Percentiles rank a stretch among this genome's conserved stretches.
Evolutionary conservation across 2,888 invertebrate genomes (phyloP).

Genomic region (Trisateles emortualis): DNA sequence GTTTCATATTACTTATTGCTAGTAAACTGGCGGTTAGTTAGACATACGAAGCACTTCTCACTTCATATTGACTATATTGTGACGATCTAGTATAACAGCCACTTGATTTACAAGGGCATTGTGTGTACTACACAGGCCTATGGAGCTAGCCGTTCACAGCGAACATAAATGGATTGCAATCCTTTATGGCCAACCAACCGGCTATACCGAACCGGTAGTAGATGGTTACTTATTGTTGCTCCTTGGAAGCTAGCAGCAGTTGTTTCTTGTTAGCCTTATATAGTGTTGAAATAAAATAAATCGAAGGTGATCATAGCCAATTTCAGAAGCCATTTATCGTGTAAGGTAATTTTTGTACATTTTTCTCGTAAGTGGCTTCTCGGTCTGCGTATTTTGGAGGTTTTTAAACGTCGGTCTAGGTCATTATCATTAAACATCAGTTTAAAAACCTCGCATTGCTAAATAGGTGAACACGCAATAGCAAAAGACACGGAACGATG

Average conservation of each 20-base stretch:
- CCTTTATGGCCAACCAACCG: constrained; percentile 2
- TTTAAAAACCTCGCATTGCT: too few relatives aligned
- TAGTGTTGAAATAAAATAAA: neutral
- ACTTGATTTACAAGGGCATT: constrained; percentile 5
- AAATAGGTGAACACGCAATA: too few relatives aligned
- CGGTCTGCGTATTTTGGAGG: too few relatives aligned
- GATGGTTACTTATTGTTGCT: constrained; percentile 3
- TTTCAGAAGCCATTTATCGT: neutral
- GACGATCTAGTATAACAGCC: constrained; percentile 6
- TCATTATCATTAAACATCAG: too few relatives aligned
- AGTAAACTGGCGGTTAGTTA: neutral
- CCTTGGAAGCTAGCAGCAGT: neutral
- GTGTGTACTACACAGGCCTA: constrained; percentile 1
- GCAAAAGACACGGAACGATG: too few relatives aligned
- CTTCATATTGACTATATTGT: neutral
- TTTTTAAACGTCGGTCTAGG: too few relatives aligned
- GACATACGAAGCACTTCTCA: neutral
- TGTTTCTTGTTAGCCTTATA: neutral
- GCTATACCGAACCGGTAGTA: constrained; percentile 3
- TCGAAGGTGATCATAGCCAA: neutral
- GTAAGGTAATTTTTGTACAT: neutral
- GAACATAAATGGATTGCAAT: constrained; percentile 15
- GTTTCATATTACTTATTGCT: neutral
- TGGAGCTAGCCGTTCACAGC: constrained; percentile 1
- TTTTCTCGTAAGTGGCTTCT: too few relatives aligned